Evolutionary conservation across 2,888 invertebrate species (phyloP), one percentile per base, ranked within the genome.

Genomic region (Parnassius orleans): DNA sequence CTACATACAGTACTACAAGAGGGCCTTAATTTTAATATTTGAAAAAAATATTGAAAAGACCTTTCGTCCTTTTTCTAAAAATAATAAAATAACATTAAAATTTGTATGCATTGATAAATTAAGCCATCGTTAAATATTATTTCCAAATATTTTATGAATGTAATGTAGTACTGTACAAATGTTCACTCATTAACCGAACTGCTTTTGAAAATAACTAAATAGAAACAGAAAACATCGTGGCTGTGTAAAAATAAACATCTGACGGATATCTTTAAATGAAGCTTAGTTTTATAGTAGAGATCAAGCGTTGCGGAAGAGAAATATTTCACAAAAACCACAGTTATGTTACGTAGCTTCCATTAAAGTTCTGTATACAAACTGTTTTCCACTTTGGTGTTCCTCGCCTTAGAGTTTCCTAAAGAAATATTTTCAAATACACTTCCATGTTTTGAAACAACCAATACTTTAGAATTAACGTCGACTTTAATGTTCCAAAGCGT

Each of bases 251-350:
- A 75, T 72, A 74, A 74, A 74, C 73, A 68, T 64, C 67, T 65
- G 65, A 71, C 74, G 75, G 71, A 73, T 72, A 72, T 71, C 69
- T 69, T 65, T 58, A 66, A 70, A 70, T 53, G 67, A 69, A 70
- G 67, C 67, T 68, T 53, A 61, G 67, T 69, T 74, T 72, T 72
- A 70, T 61, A 64, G 69, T 53, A 60, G 57, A 71, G 69, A 75
- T 75, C 72, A 69, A 73, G 71, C 59, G 65, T 64, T 60, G 52
- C 66, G 65, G 57, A 61, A 65, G 68, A 69, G 71, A 70, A 65
- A 72, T 65, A 66, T 69, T 68, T 66, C 54, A 72, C 66, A 57
- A 41, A 57, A 61, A 65, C 68, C 70, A 66, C 72, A 67, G 61
- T 62, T 61, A 61, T 44, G 59, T 67, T 66, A 66, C 60, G 60